Base-by-base conservation (phyloP, 2,888 invertebrate species). In the Cephus nigrinus region DNA sequence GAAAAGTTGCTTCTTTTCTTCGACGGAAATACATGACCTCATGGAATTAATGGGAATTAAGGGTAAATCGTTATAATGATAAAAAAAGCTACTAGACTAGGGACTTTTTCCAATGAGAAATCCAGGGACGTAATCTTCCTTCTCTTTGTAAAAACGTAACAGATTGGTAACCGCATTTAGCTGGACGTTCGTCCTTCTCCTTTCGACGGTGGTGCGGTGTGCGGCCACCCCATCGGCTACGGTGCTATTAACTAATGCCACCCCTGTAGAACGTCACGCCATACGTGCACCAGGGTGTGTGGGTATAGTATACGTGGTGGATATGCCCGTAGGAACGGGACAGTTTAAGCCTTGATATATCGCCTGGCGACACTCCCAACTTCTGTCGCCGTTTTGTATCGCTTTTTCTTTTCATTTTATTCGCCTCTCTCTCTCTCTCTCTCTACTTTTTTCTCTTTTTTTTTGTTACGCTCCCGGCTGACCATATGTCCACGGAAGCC, bases 281-380 rank as follows among this genome's bases (percentile, higher is more conserved):
- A 89, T 89, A 90, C 89, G 89, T 84, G 88, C 88, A 82, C 82
- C 75, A 80, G 79, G 77, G 36, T 76, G 78, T 81, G 80, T 80
- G 80, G 79, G 79, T 78, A 80, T 76, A n/a, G n/a, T n/a, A 80
- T 78, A 69, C 40, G 55, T 55, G 55, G 55, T 55, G 55, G 55
- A 55, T 55, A 55, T 55, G 55, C 55, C 9, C 23, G 55, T 55
- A 55, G 86, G 86, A 84, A 86, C 88, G 84, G 87, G 87, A 88
- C 88, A 90, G 90, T 91, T 91, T 91, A 91, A 91, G 91, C 91
- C 91, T 90, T 91, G 91, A 91, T 91, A 91, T 91, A 91, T 91
- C 91, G 91, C 88, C 86, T 84, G 85, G 83, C 88, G 91, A 91
- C 91, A 91, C 91, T 91, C 91, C 91, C 91, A 91, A 91, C 91